These are phyloP conservation scores for Actenoides hombroni DNA, from an alignment of 2,113 vertebrate species.

Conservation along the genomic window DNA sequence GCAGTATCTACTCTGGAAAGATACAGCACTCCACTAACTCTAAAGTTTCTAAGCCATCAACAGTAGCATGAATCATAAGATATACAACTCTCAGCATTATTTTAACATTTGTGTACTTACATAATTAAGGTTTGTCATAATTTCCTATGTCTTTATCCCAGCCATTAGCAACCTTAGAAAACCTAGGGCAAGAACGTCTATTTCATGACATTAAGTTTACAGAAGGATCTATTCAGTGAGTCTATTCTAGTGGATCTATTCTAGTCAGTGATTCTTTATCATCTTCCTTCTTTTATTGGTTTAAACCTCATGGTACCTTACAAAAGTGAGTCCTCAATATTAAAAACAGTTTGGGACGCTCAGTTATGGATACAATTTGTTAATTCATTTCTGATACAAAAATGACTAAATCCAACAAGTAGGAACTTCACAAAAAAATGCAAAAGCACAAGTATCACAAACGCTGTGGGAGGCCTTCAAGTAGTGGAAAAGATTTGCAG, in stretches of 20 bases:
- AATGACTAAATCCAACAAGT: neutral
- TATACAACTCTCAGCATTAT: neutral
- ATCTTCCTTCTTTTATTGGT: neutral
- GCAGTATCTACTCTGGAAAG: neutral
- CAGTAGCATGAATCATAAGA: neutral
- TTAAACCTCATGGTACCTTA: neutral
- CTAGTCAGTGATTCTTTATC: neutral
- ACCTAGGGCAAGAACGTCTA: neutral
- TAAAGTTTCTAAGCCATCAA: neutral
- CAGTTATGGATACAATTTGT: neutral
- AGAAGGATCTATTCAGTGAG: neutral
- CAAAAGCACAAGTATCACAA: neutral
- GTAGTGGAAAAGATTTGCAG: neutral
- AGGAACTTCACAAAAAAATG: neutral
- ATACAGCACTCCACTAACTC: neutral
- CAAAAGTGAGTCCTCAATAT: neutral
- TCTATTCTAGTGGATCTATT: no score
- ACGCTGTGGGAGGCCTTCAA: neutral
- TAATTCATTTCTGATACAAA: neutral
- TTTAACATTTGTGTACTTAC: neutral
- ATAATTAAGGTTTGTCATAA: neutral
- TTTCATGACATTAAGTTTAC: neutral
- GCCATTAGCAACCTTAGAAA: neutral
- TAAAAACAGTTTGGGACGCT: neutral
- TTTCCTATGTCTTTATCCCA: neutral